A percentile compares a stretch with the other conserved stretches of the same genome.
Evolutionary conservation across 2,113 vertebrate genomes (phyloP).

Genomic region (Cettia cetti): DNA sequence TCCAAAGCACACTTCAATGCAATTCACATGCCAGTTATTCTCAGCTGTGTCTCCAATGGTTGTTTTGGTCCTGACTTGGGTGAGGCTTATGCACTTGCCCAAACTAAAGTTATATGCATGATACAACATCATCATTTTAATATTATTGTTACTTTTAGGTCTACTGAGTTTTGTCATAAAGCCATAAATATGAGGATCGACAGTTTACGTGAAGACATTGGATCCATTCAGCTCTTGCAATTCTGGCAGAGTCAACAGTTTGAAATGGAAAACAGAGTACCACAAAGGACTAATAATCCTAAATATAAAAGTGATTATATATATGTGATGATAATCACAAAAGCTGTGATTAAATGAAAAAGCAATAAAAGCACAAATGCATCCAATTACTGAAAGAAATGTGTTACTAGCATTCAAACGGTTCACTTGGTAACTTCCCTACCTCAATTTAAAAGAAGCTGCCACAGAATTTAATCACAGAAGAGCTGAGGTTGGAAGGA

Average conservation of each 20-base stretch:
- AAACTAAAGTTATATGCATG: not conserved
- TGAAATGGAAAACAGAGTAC: not conserved
- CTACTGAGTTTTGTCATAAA: not conserved
- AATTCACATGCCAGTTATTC: not conserved
- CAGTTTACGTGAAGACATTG: not conserved
- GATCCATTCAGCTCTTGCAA: not conserved
- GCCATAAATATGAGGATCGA: not conserved
- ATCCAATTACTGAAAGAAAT: not conserved
- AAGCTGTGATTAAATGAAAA: not conserved
- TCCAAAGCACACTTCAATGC: not conserved
- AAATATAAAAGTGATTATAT: not conserved
- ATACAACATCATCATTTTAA: not conserved
- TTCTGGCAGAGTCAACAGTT: not conserved
- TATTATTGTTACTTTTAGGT: not conserved
- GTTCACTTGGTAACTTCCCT: not conserved
- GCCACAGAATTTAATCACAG: not conserved
- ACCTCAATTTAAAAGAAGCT: not conserved
- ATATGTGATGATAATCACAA: not conserved
- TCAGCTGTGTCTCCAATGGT: not conserved
- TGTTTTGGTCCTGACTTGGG: not conserved
- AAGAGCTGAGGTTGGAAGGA: not conserved
- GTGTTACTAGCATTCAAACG: not conserved
- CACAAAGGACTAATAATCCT: not conserved
- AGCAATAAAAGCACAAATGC: not conserved
- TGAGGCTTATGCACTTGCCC: not conserved